Conservation (phyloP, 2,113 vertebrate species). For the Seriola aureovittata region DNA sequence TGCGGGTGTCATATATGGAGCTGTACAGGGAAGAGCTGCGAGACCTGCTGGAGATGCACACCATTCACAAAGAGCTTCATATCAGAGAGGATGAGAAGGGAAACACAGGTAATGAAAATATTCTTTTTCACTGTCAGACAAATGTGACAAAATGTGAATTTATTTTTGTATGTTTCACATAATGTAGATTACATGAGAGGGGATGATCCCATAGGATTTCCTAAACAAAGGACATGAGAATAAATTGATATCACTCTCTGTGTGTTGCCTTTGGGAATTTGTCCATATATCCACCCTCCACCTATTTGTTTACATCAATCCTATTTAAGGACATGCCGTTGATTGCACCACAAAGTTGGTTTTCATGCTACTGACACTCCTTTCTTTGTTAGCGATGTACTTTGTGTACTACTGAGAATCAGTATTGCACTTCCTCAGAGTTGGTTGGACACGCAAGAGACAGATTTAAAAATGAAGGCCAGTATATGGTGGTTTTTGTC, state of each 20-base stretch:
- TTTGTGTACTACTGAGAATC: no score
- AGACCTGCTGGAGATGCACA: conserved; percentile 91
- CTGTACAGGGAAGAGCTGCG: conserved; percentile 92
- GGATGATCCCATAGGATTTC: not conserved
- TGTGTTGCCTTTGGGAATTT: no score
- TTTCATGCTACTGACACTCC: no score
- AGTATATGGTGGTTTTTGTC: not conserved
- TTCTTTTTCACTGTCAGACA: not conserved
- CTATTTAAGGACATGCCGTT: no score
- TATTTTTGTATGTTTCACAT: not conserved
- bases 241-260: no score
- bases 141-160: not conserved
- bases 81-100: conserved; percentile 93
- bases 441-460: not conserved
- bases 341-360: no score
- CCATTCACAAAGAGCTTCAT: conserved; percentile 86
- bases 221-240: no score
- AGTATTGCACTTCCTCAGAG: not conserved
- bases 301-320: no score
- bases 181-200: not conserved
- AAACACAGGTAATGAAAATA: conserved; percentile 87
- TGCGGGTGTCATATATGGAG: conserved; percentile 92
- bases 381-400: no score
- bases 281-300: no score
- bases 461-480: not conserved